These are phyloP conservation scores for Bombus fervidus DNA, from an alignment of 1,140 invertebrate species.

Conservation along the genomic window DNA sequence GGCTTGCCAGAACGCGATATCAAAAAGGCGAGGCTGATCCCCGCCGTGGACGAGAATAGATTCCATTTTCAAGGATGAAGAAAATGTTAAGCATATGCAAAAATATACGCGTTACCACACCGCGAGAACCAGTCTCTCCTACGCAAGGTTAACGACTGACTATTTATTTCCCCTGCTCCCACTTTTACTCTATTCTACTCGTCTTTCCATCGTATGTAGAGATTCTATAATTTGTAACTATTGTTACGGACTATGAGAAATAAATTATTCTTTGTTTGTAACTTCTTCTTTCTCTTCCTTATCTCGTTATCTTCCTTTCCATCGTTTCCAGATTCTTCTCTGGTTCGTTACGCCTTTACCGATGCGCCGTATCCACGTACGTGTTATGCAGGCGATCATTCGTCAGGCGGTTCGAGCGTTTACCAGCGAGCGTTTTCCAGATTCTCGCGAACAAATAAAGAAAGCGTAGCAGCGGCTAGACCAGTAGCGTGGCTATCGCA, in stretches of 20 bases:
- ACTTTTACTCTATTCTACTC: not conserved
- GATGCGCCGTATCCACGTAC: too few relatives aligned
- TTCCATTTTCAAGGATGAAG: constrained; percentile 45
- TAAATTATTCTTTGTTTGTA: constrained; percentile 43
- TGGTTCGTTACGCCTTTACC: too few relatives aligned
- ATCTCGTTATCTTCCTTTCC: not conserved
- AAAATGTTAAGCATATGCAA: constrained; percentile 49
- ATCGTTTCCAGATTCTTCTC: not conserved
- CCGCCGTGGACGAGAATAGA: constrained; percentile 16
- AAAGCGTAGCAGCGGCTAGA: constrained; percentile 67
- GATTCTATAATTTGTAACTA: not conserved
- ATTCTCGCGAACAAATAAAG: constrained; percentile 71
- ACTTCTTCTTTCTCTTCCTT: not conserved
- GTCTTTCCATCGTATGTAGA: not conserved
- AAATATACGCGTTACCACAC: constrained; percentile 48
- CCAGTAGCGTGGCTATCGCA: constrained; percentile 73
- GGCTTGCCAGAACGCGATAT: not conserved
- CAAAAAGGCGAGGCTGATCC: constrained; percentile 13
- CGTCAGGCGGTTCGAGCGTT: not conserved
- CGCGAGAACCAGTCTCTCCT: constrained; percentile 48
- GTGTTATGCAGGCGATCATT: not conserved
- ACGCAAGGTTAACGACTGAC: constrained; percentile 56
- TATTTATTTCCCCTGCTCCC: constrained; percentile 36
- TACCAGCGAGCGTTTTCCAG: constrained; percentile 59
- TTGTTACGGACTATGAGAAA: constrained; percentile 7